Evolutionary conservation across 2,888 invertebrate species (phyloP).

Genomic region (Acheta domesticus): DNA sequence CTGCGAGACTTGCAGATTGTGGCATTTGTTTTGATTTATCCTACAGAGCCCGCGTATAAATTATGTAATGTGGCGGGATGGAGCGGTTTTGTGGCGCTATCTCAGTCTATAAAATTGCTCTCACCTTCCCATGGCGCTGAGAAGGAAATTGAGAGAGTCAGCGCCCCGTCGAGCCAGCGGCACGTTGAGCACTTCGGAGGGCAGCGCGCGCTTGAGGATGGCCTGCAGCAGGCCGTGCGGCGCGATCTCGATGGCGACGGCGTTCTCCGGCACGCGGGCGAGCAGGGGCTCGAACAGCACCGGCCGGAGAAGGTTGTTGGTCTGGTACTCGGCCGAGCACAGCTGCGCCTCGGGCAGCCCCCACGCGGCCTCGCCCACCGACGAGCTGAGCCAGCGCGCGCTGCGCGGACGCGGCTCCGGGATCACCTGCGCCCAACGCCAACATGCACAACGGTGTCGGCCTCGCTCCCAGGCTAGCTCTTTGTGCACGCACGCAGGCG

Average conservation of each 20-base stretch:
- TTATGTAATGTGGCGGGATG: neutral
- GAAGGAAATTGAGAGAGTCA: neutral
- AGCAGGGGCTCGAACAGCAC: no score
- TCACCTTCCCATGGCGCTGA: neutral
- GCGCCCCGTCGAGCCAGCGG: neutral
- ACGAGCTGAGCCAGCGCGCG: constrained; percentile 80
- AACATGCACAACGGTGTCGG: no score
- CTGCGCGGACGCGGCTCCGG: constrained; percentile 64
- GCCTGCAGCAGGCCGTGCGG: constrained; percentile 86
- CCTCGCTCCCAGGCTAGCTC: no score
- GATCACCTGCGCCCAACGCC: constrained; percentile 50
- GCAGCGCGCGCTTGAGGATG: no score
- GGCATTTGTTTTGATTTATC: neutral
- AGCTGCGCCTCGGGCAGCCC: constrained; percentile 58
- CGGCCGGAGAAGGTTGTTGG: no score
- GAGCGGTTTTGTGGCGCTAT: neutral
- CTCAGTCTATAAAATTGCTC: constrained; percentile 44
- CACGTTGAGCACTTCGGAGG: constrained; percentile 59
- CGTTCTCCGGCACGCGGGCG: constrained; percentile 53
- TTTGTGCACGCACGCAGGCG: neutral
- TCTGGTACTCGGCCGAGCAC: constrained; percentile 84
- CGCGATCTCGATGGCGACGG: constrained; percentile 83
- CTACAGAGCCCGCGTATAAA: neutral
- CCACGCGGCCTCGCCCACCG: constrained; percentile 72
- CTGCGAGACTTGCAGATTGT: neutral